Evolutionary conservation across 1,140 invertebrate genomes (phyloP), one percentile per base, ranked within the genome.

Genomic region (Megathymus violae): DNA sequence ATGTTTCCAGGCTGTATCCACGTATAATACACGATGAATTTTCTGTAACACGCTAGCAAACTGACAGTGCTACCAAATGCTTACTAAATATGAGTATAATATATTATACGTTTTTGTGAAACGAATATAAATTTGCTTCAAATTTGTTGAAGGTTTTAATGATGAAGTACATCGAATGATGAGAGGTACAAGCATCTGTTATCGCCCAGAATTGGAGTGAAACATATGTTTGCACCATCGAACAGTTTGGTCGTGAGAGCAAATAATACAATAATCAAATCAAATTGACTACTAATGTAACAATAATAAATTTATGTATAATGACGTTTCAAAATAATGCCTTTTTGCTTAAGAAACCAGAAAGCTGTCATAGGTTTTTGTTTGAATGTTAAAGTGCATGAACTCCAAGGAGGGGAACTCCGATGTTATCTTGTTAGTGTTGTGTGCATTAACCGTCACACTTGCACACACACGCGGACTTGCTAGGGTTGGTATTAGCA

Each of bases 371-470:
- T 58, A 14, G 27, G 15, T 15, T 34, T 56, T 58, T 58, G 54
- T 58, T 17, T 44, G 47, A 59, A 59, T 22, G 64, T 72, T 68
- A 62, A 47, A 60, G 48, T 59, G 63, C 46, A 47, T 60, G 48
- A 47, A 59, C 40, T 52, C 31, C 41, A 61, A 52, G 56, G 44
- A 78, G 73, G 85, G 80, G 80, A 74, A 74, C 76, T 71, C 73
- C 66, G 85, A 87, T 87, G 74, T 67, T 87, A 90, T 88, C 85
- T 85, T 70, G 62, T 77, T 62, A 86, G 86, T 85, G 85, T 88
- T 83, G 82, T 80, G 83, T 88, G 88, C 88, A 88, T 83, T 87
- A 88, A 90, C 76, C 83, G 83, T 82, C 83, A 82, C 76, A 81
- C 78, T 74, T 46, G 14, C 40, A 44, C 40, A 58, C 34, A 54